A percentile compares a stretch with the other conserved stretches of the same genome.
Conservation (phyloP, 2,797 vertebrate genomes). For the Lutra lutra region DNA sequence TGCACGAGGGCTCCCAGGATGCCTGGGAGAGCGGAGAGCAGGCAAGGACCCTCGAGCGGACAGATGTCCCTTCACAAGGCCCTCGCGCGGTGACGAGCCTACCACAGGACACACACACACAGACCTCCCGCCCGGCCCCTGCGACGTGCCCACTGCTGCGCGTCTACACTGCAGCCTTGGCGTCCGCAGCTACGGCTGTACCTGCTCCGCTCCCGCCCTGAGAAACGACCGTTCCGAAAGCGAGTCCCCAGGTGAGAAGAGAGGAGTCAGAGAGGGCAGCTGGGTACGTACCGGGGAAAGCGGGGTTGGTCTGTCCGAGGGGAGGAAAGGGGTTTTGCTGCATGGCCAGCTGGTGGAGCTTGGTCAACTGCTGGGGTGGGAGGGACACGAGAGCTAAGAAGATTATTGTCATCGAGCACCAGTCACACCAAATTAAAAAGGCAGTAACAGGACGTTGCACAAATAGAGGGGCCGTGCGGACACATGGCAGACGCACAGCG, state of each 20-base stretch:
- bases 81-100: neutral
- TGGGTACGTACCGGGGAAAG: conserved; percentile 99
- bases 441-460: conserved; percentile 90
- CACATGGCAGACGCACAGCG: conserved; percentile 89
- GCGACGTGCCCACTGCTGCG: neutral
- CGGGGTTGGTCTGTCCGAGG: conserved; percentile 99
- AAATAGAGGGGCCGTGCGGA: conserved; percentile 89
- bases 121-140: neutral
- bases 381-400: conserved; percentile 99
- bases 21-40: neutral
- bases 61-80: neutral
- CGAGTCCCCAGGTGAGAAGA: conserved; percentile 94
- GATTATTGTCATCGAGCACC: conserved; percentile 96
- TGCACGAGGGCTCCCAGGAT: neutral
- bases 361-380: conserved; percentile 99
- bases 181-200: neutral
- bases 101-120: neutral
- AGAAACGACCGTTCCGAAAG: conserved; percentile 72
- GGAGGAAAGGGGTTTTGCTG: conserved; percentile 99
- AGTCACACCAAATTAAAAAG: conserved; percentile 94
- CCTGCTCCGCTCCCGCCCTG: neutral
- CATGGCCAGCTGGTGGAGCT: conserved; percentile 99
- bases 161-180: neutral
- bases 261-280: conserved; percentile 93
- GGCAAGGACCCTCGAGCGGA: neutral